Percentiles rank a stretch among this genome's conserved stretches.
These are phyloP conservation scores for Ptiloglossa arizonensis DNA, from an alignment of 1,140 invertebrate species.

Conservation along the genomic window DNA sequence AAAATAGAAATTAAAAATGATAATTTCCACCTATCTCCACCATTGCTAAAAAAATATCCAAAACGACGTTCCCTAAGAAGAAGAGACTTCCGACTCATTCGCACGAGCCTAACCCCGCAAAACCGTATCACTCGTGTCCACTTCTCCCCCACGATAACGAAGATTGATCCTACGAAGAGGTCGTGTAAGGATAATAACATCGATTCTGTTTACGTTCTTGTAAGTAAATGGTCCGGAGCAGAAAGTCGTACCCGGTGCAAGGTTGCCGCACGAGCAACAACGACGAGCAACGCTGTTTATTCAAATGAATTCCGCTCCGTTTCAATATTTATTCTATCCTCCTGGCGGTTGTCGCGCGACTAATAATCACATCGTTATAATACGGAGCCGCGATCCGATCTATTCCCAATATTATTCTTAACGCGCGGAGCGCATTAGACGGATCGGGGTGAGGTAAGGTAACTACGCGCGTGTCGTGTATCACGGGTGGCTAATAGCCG, in stretches of 20 bases:
- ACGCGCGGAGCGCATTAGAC: constrained; percentile 28
- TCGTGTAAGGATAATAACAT: constrained; percentile 33
- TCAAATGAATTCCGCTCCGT: constrained; percentile 51
- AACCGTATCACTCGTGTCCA: no score
- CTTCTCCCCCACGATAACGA: constrained; percentile 3
- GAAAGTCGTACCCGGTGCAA: constrained; percentile 45
- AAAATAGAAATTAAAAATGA: no score
- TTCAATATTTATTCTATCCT: constrained; percentile 54
- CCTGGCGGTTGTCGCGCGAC: constrained; percentile 47
- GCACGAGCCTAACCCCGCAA: no score
- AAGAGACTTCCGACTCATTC: no score
- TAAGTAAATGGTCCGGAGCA: constrained; percentile 24
- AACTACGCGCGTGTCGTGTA: constrained; percentile 51
- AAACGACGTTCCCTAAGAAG: no score
- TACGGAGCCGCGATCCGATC: constrained; percentile 38
- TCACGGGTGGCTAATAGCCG: constrained; percentile 44
- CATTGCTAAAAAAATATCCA: no score
- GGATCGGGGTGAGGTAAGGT: constrained; percentile 17
- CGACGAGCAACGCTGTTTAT: constrained; percentile 55
- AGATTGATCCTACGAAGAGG: constrained; percentile 51
- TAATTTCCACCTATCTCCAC: no score
- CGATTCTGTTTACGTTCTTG: constrained; percentile 6
- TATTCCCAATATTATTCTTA: constrained; percentile 59
- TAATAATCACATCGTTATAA: constrained; percentile 49
- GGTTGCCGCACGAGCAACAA: constrained; percentile 48